Base-by-base conservation (phyloP, 2,113 vertebrate species). In the Zapornia atra region DNA sequence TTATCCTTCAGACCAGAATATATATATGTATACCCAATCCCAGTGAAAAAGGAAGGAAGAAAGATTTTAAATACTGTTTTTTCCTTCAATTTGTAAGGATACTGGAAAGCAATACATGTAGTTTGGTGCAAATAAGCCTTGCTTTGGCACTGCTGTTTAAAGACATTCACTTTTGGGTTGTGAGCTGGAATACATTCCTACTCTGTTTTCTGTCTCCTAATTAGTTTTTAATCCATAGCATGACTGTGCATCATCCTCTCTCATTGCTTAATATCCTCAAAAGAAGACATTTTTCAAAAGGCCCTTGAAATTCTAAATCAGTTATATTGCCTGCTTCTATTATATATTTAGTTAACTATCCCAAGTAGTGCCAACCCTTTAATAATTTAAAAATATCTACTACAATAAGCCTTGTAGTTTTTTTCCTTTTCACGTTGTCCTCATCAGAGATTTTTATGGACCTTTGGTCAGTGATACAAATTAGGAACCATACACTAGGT, bases 211-310 rank as follows among this genome's bases (percentile, higher is more conserved):
- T 60, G 4, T 82, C 48, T 96, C 61, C 34, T 92, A 94, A 96
- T 94, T 92, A 96, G 91, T 51, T 96, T 96, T 96, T 94, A 87
- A 94, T 94, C 89, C 81, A 85, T 75, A 80, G 66, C 76, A 95
- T 94, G 95, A 86, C 86, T 94, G 57, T 64, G 89, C 83, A 96
- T 96, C 89, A 87, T 81, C 34, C 34, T 19, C 15, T 84, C 69
- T 92, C 60, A 89, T 95, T 91, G 73, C 57, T 92, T 91, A 91
- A 84, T 64, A 94, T 76, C 51, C 48, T 94, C 61, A 86, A 82
- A 95, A 75, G n/a, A 88, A 91, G 12, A 88, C 51, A 14, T 79
- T 64, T 92, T 96, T 84, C 80, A 89, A 95, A 94, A 91, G 36
- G 20, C 72, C 81, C 83, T 95, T 94, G 69, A 94, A 97, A 89